phyloP scores from a whole-genome alignment of 2,888 invertebrate genomes.

The Himalopsyche tibetana region DNA sequence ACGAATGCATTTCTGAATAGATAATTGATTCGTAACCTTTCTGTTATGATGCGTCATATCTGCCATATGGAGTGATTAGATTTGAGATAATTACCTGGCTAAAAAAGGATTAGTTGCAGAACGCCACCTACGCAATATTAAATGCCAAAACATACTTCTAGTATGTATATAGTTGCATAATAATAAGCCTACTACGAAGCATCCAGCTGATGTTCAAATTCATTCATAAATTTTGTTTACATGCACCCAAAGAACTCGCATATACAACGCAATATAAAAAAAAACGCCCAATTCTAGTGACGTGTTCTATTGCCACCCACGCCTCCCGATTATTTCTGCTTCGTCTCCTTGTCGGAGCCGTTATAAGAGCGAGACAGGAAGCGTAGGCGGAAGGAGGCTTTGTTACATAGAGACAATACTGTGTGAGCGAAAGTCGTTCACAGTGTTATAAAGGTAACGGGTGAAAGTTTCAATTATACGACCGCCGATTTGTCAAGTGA shows the following conservation, averaged over 20 bases:
- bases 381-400: conserved; percentile 54
- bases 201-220: background rate
- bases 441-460: conserved; percentile 46
- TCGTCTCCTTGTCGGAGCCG: conserved; percentile 44
- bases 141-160: conserved; percentile 2
- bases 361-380: conserved; percentile 44
- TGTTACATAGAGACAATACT: conserved; percentile 52
- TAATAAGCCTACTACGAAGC: background rate
- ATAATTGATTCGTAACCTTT: too few species aligned
- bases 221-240: conserved; percentile 26
- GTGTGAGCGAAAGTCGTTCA: conserved; percentile 49
- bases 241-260: background rate
- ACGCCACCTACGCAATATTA: background rate
- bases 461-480: conserved; percentile 49
- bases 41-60: too few species aligned
- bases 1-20: too few species aligned
- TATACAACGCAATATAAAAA: conserved; percentile 26
- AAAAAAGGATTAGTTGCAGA: background rate
- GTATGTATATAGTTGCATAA: background rate
- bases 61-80: too few species aligned
- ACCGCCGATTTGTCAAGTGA: conserved; percentile 8
- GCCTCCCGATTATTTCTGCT: conserved; percentile 37
- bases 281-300: conserved; percentile 48
- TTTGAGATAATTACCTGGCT: too few species aligned
- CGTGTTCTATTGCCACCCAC: conserved; percentile 46